Evolutionary conservation across 2,113 vertebrate species (phyloP).

Genomic region (Picathartes gymnocephalus): DNA sequence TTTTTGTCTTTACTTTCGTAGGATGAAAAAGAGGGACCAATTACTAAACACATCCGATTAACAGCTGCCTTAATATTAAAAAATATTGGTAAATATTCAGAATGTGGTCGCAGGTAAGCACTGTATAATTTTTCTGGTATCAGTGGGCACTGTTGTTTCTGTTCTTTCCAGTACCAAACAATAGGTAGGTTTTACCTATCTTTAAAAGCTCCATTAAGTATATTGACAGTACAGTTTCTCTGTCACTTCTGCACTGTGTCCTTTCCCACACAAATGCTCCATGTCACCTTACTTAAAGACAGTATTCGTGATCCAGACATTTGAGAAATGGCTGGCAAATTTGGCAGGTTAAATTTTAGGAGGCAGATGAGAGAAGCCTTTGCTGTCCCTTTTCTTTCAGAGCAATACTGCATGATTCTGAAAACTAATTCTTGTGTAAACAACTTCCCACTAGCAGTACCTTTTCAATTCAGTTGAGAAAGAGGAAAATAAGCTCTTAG

Average conservation of each 20-base stretch:
- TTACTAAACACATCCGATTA: constrained; percentile 99
- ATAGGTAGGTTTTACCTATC: neutral
- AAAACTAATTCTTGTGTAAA: neutral
- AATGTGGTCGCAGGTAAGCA: constrained; percentile 97
- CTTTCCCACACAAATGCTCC: neutral
- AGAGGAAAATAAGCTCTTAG: neutral
- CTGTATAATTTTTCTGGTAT: neutral
- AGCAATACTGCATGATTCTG: neutral
- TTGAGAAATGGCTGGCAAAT: neutral
- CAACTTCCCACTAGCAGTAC: neutral
- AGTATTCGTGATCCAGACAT: neutral
- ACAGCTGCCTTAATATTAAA: constrained; percentile 99
- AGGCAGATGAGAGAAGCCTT: neutral
- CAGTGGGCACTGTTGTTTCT: neutral
- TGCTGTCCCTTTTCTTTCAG: neutral
- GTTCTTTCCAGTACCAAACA: neutral
- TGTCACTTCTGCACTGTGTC: neutral
- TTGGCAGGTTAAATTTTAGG: neutral
- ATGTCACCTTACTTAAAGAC: neutral
- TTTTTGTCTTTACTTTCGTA: constrained; percentile 54
- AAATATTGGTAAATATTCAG: constrained; percentile 99
- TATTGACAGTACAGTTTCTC: neutral
- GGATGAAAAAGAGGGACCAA: constrained; percentile 99
- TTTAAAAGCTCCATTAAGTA: neutral
- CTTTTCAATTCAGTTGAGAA: neutral